Conservation (phyloP, 64 coral and sea anemone species). For the Montipora efflorescens region DNA sequence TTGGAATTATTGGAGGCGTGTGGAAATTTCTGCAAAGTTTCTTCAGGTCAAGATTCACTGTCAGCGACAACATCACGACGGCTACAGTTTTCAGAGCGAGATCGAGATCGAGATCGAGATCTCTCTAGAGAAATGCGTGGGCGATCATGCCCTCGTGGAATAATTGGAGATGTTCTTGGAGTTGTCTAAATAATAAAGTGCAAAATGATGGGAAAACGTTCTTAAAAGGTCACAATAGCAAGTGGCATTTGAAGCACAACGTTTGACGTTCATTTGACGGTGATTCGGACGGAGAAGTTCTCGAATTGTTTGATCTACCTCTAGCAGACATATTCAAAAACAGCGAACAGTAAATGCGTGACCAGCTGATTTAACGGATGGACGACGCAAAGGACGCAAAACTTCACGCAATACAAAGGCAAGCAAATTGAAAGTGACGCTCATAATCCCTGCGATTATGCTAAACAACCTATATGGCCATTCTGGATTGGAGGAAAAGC, state of each 20-base stretch:
- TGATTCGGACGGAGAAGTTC: neutral
- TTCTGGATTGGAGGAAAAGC: too few relatives aligned
- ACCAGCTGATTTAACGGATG: neutral
- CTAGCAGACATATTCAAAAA: neutral
- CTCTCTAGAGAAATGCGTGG: slow-evolving; percentile 2
- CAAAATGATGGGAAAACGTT: neutral
- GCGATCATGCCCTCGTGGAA: neutral
- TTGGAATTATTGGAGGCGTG: neutral
- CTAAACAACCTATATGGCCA: too few relatives aligned
- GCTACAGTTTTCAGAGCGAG: neutral
- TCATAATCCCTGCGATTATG: too few relatives aligned
- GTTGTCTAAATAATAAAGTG: slow-evolving; percentile 11
- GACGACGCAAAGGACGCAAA: neutral
- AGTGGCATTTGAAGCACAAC: neutral
- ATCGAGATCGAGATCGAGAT: neutral
- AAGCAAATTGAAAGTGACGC: too few relatives aligned
- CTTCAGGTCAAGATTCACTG: neutral
- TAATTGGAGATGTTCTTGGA: neutral
- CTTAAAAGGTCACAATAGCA: neutral
- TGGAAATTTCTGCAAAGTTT: neutral
- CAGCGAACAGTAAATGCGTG: neutral
- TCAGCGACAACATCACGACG: neutral
- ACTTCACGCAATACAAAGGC: too few relatives aligned
- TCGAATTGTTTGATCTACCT: neutral
- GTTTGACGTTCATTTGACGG: neutral